Conservation (phyloP, 2,797 vertebrate species). For the Discoglossus pictus region DNA sequence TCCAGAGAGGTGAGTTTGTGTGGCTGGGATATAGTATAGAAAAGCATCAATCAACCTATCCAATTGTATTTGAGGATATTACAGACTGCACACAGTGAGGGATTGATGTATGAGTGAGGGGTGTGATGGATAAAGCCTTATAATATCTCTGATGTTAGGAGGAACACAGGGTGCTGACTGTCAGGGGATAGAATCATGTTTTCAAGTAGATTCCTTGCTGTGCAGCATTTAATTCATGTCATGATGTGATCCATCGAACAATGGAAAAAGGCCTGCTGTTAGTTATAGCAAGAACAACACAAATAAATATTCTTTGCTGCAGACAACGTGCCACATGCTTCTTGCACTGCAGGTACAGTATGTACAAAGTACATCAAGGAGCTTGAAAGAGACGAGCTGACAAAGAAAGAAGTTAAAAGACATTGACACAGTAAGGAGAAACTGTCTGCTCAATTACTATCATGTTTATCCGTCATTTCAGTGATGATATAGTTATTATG, state of each 20-base stretch:
- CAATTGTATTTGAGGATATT: conserved; percentile 29
- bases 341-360: no score
- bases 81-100: conserved; percentile 21
- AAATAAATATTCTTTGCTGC: conserved; percentile 4
- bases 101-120: conserved; percentile 26
- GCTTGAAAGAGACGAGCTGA: no score
- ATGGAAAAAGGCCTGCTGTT: conserved; percentile 6
- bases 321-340: no score
- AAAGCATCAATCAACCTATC: conserved; percentile 23
- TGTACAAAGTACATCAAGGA: no score
- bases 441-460: no score
- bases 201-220: conserved; percentile 26
- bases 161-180: conserved; percentile 26
- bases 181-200: conserved; percentile 26
- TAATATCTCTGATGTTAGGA: conserved; percentile 22
- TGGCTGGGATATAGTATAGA: conserved; percentile 8
- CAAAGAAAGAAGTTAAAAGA: no score
- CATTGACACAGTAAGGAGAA: no score
- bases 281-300: conserved; percentile 21
- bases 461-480: no score
- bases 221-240: conserved; percentile 22
- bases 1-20: conserved; percentile 14
- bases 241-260: conserved; percentile 19
- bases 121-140: conserved; percentile 33
- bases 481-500: no score